phyloP scores from a whole-genome alignment of 2,888 invertebrate species.

The Drosophila colorata region DNA sequence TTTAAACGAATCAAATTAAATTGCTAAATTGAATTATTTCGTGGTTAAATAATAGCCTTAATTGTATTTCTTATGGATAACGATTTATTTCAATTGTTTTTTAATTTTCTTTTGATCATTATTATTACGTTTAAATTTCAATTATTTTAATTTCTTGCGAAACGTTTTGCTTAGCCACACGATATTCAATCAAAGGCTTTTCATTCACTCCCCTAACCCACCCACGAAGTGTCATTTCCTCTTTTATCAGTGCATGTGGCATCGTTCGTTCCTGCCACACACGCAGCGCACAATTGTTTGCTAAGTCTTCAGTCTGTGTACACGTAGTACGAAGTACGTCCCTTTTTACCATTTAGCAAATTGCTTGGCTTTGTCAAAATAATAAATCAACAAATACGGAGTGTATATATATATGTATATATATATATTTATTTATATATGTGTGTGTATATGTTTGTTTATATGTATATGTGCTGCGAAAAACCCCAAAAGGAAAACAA shows the following conservation, averaged over 20 bases:
- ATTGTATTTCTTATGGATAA: too few relatives aligned
- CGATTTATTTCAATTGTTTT: too few relatives aligned
- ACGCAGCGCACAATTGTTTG: conserved; percentile 59
- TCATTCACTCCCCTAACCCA: conserved; percentile 4
- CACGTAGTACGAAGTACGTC: conserved; percentile 35
- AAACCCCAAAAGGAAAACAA: conserved; percentile 44
- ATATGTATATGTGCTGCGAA: conserved; percentile 27
- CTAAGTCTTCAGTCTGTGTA: conserved; percentile 51
- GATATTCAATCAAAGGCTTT: conserved; percentile 37
- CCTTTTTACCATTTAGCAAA: conserved; percentile 70
- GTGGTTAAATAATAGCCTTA: too few relatives aligned
- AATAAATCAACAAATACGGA: conserved; percentile 75
- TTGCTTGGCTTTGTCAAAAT: conserved; percentile 79
- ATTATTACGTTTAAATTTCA: conserved; percentile 1
- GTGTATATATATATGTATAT: conserved; percentile 2
- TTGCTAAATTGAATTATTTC: too few relatives aligned
- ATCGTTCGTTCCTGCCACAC: conserved; percentile 9
- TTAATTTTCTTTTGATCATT: neutral
- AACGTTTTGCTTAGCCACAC: conserved; percentile 17
- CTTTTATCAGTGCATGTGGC: conserved; percentile 15
- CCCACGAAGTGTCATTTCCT: conserved; percentile 38
- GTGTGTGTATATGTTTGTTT: conserved; percentile 15
- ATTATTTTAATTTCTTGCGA: conserved; percentile 9
- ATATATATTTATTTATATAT: neutral
- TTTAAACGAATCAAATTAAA: too few relatives aligned